Evolutionary conservation across 2,888 invertebrate species (phyloP).

Genomic region (Leptinotarsa peninsularis): DNA sequence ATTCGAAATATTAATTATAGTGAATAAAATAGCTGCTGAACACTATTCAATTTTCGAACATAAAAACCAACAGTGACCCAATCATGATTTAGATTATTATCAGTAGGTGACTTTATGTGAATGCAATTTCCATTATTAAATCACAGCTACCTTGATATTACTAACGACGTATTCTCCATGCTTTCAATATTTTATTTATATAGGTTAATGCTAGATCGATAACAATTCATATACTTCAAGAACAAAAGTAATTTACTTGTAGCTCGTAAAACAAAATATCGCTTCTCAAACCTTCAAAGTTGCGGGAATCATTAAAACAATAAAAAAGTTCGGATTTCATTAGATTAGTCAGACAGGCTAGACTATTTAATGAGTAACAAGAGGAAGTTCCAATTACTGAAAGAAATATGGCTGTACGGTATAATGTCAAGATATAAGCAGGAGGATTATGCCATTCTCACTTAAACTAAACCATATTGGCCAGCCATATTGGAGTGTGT

Average conservation of each 20-base stretch:
- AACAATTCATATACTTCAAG: too few relatives aligned
- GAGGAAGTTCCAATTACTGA: conserved; percentile 35
- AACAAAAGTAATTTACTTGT: neutral
- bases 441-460: conserved; percentile 36
- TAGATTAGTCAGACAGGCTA: neutral
- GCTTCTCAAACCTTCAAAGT: neutral
- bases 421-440: conserved; percentile 33
- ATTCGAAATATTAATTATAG: too few relatives aligned
- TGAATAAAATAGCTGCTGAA: too few relatives aligned
- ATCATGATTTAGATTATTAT: too few relatives aligned
- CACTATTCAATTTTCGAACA: too few relatives aligned
- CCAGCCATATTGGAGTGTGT: conserved; percentile 22
- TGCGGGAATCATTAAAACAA: neutral
- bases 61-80: too few relatives aligned
- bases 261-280: neutral
- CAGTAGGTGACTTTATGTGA: too few relatives aligned
- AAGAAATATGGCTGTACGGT: conserved; percentile 33
- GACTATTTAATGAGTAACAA: conserved; percentile 4
- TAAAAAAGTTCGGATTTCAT: conserved; percentile 2
- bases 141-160: too few relatives aligned
- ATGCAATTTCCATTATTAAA: too few relatives aligned
- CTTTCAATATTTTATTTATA: too few relatives aligned
- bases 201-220: too few relatives aligned
- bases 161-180: too few relatives aligned
- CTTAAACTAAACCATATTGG: conserved; percentile 39